phyloP scores from a whole-genome alignment of 2,888 invertebrate genomes.

The Cybosia mesomella region DNA sequence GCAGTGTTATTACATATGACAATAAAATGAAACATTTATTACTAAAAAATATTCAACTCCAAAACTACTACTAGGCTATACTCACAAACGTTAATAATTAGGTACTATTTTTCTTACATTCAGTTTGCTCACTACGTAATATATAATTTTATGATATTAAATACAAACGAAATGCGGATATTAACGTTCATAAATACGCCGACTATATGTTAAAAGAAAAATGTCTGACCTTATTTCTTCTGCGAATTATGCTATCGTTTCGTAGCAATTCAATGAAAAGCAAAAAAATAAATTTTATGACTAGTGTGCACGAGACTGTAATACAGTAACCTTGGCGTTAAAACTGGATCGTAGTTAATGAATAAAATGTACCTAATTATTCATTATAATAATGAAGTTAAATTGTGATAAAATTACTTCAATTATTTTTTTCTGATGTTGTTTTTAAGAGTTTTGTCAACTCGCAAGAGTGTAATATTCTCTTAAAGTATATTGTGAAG shows the following conservation, averaged over 20 bases:
- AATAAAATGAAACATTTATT: conserved; percentile 11
- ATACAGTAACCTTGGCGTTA: neutral
- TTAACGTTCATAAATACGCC: conserved; percentile 40
- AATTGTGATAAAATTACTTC: no score
- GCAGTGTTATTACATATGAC: conserved; percentile 31
- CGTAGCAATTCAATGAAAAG: conserved; percentile 31
- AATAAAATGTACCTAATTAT: no score
- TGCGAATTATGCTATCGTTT: conserved; percentile 34
- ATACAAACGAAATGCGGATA: no score
- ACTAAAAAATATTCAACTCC: neutral
- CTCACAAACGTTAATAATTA: conserved; percentile 36
- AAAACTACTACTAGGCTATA: conserved; percentile 19
- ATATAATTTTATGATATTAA: no score
- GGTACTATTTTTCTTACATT: neutral
- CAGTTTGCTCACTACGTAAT: neutral
- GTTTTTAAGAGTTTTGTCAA: neutral
- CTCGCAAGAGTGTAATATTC: neutral
- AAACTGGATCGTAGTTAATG: neutral
- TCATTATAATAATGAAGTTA: no score
- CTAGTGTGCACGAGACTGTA: conserved; percentile 34
- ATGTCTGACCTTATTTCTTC: conserved; percentile 48
- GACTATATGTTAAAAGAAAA: conserved; percentile 32
- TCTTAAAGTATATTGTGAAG: neutral
- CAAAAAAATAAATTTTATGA: conserved; percentile 25
- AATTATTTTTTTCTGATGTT: neutral